A percentile compares a stretch with the other conserved stretches of the same genome.
phyloP scores from a whole-genome alignment of 2,797 vertebrate genomes.

The Hephaestus fuliginosus region DNA sequence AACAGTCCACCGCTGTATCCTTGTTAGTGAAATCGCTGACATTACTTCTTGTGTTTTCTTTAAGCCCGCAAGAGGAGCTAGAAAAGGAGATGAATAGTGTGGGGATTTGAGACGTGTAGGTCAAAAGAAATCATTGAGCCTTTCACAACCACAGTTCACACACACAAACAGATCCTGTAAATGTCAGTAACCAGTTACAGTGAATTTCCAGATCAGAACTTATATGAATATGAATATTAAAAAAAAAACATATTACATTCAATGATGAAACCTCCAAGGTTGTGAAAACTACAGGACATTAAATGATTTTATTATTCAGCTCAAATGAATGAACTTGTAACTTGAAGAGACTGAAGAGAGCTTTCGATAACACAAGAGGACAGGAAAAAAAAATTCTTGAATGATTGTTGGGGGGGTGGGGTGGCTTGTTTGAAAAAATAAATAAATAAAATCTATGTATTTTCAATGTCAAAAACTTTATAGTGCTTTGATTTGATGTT shows the following conservation, averaged over 20 bases:
- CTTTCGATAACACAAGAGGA: conserved; percentile 39
- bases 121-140: conserved; percentile 69
- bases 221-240: conserved; percentile 1
- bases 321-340: conserved; percentile 47
- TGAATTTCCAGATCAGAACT: conserved; percentile 45
- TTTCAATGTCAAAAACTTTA: conserved; percentile 62
- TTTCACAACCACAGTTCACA: conserved; percentile 53
- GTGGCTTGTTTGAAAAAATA: conserved; percentile 39
- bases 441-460: conserved; percentile 45
- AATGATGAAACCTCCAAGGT: conserved; percentile 64
- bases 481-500: conserved; percentile 29
- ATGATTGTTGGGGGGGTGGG: conserved; percentile 1
- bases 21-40: conserved; percentile 46
- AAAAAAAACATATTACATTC: conserved; percentile 40
- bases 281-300: conserved; percentile 54
- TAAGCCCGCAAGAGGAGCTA: conserved; percentile 14
- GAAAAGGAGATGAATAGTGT: conserved; percentile 58
- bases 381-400: conserved; percentile 40
- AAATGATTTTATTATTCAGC: conserved; percentile 46
- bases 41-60: conserved; percentile 39
- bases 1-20: conserved; percentile 28
- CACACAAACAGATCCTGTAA: conserved; percentile 48
- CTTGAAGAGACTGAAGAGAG: conserved; percentile 25
- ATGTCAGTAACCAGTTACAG: conserved; percentile 55
- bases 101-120: conserved; percentile 25